Evolutionary conservation across 2,113 vertebrate species (phyloP).

Genomic region (Harpagus bidentatus): DNA sequence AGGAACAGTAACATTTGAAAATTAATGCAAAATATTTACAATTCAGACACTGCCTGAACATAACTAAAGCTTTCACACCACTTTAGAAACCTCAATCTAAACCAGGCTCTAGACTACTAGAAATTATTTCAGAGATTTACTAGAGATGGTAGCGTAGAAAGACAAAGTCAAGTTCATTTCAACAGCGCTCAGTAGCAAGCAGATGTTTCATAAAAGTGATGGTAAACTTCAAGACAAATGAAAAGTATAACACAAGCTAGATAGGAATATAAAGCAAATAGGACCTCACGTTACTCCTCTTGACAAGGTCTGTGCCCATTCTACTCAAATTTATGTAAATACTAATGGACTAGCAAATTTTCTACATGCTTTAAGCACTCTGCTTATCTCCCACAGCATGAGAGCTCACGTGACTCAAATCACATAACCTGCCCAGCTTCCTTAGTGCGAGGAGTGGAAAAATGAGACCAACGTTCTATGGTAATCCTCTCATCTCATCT

Average conservation of each 20-base stretch:
- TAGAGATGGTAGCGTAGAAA: background rate
- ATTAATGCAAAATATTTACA: background rate
- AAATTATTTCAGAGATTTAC: background rate
- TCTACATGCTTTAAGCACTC: background rate
- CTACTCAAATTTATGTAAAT: background rate
- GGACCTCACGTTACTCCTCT: background rate
- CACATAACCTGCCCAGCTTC: background rate
- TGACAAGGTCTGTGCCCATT: rapidly evolving
- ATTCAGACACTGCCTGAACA: background rate
- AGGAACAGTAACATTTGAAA: background rate
- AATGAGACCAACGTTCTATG: background rate
- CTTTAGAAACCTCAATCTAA: background rate
- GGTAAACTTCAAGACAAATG: background rate
- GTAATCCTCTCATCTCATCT: background rate
- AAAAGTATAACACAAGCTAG: background rate
- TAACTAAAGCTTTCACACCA: background rate
- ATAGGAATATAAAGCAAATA: background rate
- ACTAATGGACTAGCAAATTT: background rate
- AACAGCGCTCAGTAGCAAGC: background rate
- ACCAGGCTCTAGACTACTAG: background rate
- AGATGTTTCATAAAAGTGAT: background rate
- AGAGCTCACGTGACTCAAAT: background rate
- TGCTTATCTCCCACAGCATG: background rate
- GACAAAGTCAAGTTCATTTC: background rate
- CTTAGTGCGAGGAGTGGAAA: background rate